These are phyloP conservation scores for Crematogaster levior DNA, from an alignment of 2,888 invertebrate genomes.

Conservation along the genomic window DNA sequence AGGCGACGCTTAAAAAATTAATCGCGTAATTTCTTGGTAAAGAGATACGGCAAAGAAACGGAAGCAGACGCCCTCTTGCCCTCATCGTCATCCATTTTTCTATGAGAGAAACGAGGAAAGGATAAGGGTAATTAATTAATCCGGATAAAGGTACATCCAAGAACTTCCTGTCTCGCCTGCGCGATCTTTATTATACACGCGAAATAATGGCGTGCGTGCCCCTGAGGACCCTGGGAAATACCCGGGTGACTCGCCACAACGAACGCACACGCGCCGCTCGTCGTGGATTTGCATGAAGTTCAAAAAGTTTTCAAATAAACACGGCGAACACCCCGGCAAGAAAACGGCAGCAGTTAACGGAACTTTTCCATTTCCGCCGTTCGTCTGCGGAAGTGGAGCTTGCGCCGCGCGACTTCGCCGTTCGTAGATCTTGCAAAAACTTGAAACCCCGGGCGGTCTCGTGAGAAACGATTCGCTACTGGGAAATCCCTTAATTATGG, in stretches of 20 bases:
- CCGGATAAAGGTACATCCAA: slow-evolving; percentile 69
- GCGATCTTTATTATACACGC: slow-evolving; percentile 65
- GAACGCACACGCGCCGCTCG: slow-evolving; percentile 58
- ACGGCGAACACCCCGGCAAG: slow-evolving; percentile 61
- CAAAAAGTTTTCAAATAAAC: slow-evolving; percentile 75
- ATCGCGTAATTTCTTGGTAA: slow-evolving; percentile 15
- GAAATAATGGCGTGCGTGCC: slow-evolving; percentile 74
- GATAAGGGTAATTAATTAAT: slow-evolving; percentile 72
- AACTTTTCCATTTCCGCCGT: slow-evolving; percentile 72
- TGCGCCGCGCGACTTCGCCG: slow-evolving; percentile 29
- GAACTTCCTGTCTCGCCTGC: slow-evolving; percentile 64
- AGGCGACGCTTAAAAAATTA: slow-evolving; percentile 34
- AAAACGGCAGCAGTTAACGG: slow-evolving; percentile 58
- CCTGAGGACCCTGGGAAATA: slow-evolving; percentile 63
- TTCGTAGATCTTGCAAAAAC: slow-evolving; percentile 39
- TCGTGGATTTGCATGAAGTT: slow-evolving; percentile 74
- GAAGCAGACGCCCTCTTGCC: slow-evolving; percentile 16
- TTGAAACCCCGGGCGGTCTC: slow-evolving; percentile 28
- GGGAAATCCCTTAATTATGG: slow-evolving; percentile 44
- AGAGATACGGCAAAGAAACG: slow-evolving; percentile 29
- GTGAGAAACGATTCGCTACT: slow-evolving; percentile 25
- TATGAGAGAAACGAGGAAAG: slow-evolving; percentile 24
- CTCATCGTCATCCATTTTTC: slow-evolving; percentile 11
- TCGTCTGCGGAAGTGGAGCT: slow-evolving; percentile 32
- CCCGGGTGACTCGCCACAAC: slow-evolving; percentile 73